Evolutionary conservation across 1,140 invertebrate species (phyloP).

Genomic region (Bombus superbus): DNA sequence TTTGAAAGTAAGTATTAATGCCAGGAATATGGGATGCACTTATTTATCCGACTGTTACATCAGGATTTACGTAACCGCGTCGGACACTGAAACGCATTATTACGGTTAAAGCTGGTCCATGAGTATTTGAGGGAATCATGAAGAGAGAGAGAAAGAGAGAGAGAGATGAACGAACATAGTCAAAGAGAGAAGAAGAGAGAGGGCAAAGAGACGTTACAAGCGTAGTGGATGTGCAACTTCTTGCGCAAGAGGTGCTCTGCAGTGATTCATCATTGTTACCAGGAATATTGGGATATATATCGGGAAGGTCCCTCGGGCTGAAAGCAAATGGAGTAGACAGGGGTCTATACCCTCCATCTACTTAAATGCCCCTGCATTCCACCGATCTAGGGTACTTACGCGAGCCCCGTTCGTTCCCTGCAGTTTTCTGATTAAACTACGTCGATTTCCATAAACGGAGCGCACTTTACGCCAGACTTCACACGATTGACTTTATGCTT

Average conservation of each 20-base stretch:
- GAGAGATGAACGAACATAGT: neutral
- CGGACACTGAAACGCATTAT: slow-evolving; percentile 51
- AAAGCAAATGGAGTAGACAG: slow-evolving; percentile 71
- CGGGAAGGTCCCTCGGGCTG: slow-evolving; percentile 62
- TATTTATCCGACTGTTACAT: slow-evolving; percentile 54
- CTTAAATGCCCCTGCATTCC: slow-evolving; percentile 69
- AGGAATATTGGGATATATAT: slow-evolving; percentile 73
- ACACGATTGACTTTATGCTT: slow-evolving; percentile 55
- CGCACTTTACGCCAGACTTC: slow-evolving; percentile 54
- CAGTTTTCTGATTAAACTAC: slow-evolving; percentile 72
- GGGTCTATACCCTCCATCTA: slow-evolving; percentile 70
- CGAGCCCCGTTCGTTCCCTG: slow-evolving; percentile 37
- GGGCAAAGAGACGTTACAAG: slow-evolving; percentile 57
- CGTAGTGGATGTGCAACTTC: slow-evolving; percentile 67
- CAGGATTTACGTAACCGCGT: slow-evolving; percentile 60
- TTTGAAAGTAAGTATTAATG: slow-evolving; percentile 27
- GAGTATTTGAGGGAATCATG: slow-evolving; percentile 10
- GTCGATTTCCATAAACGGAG: slow-evolving; percentile 57
- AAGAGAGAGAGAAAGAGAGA: neutral
- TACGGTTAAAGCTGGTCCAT: slow-evolving; percentile 44
- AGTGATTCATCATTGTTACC: slow-evolving; percentile 73
- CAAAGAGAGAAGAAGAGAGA: neutral
- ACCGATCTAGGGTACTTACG: slow-evolving; percentile 60
- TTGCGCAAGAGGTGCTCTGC: slow-evolving; percentile 68
- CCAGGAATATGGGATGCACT: slow-evolving; percentile 1